These are phyloP conservation scores for Lutjanus campechanus DNA, from an alignment of 2,797 vertebrate genomes.

Conservation along the genomic window DNA sequence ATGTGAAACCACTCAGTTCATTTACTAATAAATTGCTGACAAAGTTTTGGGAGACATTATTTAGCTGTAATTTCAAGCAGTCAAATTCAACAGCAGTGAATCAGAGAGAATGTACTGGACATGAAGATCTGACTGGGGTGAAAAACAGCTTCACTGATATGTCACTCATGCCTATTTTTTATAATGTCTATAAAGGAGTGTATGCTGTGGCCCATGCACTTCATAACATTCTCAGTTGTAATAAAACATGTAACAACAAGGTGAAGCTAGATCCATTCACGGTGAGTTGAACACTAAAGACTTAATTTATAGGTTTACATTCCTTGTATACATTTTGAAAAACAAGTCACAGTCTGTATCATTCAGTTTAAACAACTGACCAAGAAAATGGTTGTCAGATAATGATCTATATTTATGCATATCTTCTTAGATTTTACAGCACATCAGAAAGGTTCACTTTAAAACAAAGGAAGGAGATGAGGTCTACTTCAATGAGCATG, in stretches of 20 bases:
- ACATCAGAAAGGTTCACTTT: not conserved
- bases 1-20: constrained; percentile 73
- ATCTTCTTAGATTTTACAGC: not conserved
- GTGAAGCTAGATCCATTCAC: not conserved
- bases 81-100: not conserved
- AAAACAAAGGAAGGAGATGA: not conserved
- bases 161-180: constrained; percentile 78
- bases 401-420: not conserved
- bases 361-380: not conserved
- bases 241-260: constrained; percentile 11
- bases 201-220: constrained; percentile 65
- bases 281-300: too few relatives aligned
- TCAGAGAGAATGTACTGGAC: constrained; percentile 8
- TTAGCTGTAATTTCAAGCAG: not conserved
- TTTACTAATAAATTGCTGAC: constrained; percentile 72
- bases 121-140: not conserved
- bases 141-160: constrained; percentile 58
- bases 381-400: not conserved
- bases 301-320: not conserved
- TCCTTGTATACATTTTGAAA: too few relatives aligned
- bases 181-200: constrained; percentile 81
- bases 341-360: too few relatives aligned
- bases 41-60: constrained; percentile 66
- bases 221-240: not conserved
- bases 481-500: not conserved